Percentiles rank a stretch among this genome's conserved stretches.
phyloP scores from a whole-genome alignment of 2,888 invertebrate genomes.

The Ecdyonurus torrentis region DNA sequence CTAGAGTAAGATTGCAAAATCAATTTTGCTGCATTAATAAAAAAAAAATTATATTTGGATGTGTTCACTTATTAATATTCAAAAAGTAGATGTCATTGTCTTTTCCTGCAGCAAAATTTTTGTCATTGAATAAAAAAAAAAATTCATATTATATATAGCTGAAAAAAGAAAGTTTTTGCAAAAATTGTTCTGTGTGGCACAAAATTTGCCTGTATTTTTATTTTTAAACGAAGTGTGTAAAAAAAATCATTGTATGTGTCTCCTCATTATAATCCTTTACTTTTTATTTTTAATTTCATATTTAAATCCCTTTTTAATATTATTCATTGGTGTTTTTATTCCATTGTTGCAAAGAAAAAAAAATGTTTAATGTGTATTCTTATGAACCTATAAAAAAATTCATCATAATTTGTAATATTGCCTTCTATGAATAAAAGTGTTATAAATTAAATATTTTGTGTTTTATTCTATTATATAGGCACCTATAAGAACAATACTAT shows the following conservation, averaged over 20 bases:
- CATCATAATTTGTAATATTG: slow-evolving; percentile 13
- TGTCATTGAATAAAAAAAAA: background rate
- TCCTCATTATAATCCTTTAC: background rate
- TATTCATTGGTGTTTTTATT: slow-evolving; percentile 3
- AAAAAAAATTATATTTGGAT: background rate
- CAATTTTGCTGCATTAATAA: background rate
- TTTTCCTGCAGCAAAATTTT: no score
- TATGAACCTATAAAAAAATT: background rate
- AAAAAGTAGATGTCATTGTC: no score
- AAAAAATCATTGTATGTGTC: background rate
- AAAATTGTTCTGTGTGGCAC: background rate
- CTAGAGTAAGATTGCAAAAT: background rate
- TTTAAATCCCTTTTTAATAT: slow-evolving; percentile 3
- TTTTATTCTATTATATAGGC: no score
- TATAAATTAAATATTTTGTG: slow-evolving; percentile 10
- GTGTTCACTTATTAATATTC: no score
- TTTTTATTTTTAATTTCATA: slow-evolving; percentile 2
- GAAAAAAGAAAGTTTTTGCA: background rate
- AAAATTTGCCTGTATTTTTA: background rate
- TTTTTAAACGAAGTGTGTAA: background rate
- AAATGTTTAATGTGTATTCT: slow-evolving; percentile 4
- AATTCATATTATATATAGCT: background rate
- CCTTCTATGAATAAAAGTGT: slow-evolving; percentile 15
- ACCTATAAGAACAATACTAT: no score
- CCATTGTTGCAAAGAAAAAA: slow-evolving; percentile 1